Conservation (phyloP, 2,113 vertebrate genomes). For the Hylia prasina region DNA sequence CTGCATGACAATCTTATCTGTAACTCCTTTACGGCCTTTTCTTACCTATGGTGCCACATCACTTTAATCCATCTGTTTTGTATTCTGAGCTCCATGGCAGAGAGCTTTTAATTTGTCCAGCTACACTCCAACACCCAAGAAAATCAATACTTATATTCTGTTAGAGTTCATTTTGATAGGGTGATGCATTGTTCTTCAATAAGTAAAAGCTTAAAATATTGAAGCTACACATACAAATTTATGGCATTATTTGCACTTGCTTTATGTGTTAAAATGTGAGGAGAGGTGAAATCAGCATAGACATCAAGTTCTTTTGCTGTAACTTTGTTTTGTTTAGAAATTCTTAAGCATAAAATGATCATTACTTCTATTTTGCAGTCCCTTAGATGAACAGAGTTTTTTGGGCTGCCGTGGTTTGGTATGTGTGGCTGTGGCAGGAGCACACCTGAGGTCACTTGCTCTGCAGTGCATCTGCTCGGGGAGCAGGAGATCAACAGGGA, state of each 20-base stretch:
- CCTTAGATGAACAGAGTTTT: neutral
- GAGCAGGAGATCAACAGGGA: neutral
- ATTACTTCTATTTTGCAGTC: neutral
- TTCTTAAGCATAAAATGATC: neutral
- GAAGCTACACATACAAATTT: neutral
- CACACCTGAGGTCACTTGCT: rapidly evolving
- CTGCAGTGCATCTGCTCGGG: neutral
- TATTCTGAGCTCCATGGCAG: neutral
- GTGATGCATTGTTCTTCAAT: slow-evolving; percentile 5
- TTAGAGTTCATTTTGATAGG: slow-evolving; percentile 2
- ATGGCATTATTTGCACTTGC: neutral
- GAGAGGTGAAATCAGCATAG: neutral
- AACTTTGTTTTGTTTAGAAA: neutral
- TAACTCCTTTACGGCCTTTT: neutral
- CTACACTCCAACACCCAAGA: neutral
- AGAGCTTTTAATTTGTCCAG: neutral
- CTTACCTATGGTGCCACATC: neutral
- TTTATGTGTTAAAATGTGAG: neutral
- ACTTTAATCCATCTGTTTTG: neutral
- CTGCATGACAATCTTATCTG: neutral
- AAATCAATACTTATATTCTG: slow-evolving; percentile 22
- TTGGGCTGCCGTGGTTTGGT: neutral
- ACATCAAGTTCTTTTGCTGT: neutral
- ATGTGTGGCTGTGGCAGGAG: neutral
- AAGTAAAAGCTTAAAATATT: neutral